These are phyloP conservation scores for Sigmodon hispidus DNA, from an alignment of 2,113 vertebrate species.

Conservation along the genomic window DNA sequence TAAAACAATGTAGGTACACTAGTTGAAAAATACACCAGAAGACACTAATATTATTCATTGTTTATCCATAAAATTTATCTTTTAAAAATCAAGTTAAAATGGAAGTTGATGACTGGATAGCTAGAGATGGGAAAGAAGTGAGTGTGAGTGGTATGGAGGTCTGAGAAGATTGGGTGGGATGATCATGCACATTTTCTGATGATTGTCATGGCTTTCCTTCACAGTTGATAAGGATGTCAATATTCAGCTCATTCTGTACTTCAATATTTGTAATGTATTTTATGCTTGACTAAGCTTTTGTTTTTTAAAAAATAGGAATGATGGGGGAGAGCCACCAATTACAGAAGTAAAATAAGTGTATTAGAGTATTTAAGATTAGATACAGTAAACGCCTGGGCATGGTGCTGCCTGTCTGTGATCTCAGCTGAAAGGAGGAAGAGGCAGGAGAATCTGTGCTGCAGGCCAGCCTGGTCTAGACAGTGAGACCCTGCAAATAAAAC, in stretches of 20 bases:
- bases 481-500: not conserved
- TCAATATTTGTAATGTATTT: not conserved
- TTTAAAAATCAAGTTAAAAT: not conserved
- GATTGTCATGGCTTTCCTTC: not conserved
- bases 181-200: not conserved
- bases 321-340: not conserved
- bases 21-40: not conserved
- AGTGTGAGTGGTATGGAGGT: not conserved
- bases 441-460: too few relatives aligned
- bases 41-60: not conserved
- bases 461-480: not conserved
- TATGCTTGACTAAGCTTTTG: not conserved
- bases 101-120: not conserved
- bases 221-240: not conserved
- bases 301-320: not conserved
- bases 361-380: not conserved
- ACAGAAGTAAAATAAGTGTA: not conserved
- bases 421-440: not conserved
- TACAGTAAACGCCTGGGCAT: not conserved
- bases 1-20: not conserved
- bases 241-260: not conserved
- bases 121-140: not conserved
- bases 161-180: not conserved
- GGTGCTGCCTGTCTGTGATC: not conserved
- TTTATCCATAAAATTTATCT: not conserved